These are phyloP conservation scores for Orbicella faveolata DNA, from an alignment of 64 coral and sea anemone species.

Conservation along the genomic window DNA sequence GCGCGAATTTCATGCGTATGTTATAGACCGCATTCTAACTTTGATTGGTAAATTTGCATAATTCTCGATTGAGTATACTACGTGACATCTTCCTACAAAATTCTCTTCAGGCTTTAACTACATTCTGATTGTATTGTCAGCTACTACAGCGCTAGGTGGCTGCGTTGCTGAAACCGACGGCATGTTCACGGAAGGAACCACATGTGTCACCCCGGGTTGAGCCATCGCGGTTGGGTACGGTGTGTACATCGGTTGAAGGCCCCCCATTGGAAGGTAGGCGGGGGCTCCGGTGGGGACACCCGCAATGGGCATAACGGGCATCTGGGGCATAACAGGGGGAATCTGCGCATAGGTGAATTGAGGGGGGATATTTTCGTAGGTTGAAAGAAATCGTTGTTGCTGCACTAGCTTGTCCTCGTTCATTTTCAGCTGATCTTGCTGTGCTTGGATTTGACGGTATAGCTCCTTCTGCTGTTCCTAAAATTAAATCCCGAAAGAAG, in stretches of 20 bases:
- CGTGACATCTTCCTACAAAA: background rate
- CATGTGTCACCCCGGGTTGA: constrained; percentile 20
- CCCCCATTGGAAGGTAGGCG: constrained; percentile 38
- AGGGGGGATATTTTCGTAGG: constrained; percentile 9
- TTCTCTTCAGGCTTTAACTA: background rate
- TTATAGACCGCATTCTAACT: background rate
- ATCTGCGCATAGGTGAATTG: constrained; percentile 10
- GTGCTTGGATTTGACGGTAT: constrained; percentile 73
- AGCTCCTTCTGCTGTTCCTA: constrained; percentile 76
- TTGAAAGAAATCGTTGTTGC: constrained; percentile 51
- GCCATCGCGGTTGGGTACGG: constrained; percentile 31
- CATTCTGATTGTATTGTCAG: background rate
- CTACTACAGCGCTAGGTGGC: background rate
- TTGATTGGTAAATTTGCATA: background rate
- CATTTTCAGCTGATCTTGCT: constrained; percentile 69
- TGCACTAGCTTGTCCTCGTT: constrained; percentile 60
- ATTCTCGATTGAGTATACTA: background rate
- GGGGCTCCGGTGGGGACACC: constrained; percentile 2
- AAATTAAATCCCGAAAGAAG: background rate
- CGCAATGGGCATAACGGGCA: constrained; percentile 28
- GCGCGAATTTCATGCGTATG: background rate
- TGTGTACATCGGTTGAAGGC: constrained; percentile 14
- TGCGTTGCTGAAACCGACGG: background rate
- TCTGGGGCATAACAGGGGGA: constrained; percentile 24
- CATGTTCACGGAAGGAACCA: constrained; percentile 7